Evolutionary conservation across 2,888 invertebrate genomes (phyloP).

Genomic region (Eristalinus aeneus): DNA sequence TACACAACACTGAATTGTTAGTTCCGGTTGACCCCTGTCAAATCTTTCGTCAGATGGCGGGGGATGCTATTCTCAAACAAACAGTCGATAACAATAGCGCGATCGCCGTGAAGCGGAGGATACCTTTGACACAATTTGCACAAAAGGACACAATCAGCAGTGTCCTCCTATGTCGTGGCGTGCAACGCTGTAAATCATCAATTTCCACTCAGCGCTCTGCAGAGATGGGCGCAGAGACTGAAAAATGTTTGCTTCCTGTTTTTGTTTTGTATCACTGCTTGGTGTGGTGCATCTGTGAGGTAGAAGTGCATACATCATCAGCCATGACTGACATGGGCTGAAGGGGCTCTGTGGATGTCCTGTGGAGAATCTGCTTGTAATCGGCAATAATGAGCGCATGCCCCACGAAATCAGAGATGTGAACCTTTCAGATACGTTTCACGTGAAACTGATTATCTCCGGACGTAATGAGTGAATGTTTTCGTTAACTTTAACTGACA

Average conservation of each 20-base stretch:
- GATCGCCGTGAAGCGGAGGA: constrained; percentile 46
- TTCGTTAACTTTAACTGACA: not conserved
- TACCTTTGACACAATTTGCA: constrained; percentile 40
- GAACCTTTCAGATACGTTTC: not conserved
- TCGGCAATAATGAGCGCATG: constrained; percentile 54
- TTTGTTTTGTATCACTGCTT: not conserved
- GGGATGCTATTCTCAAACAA: not conserved
- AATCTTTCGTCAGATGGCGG: constrained; percentile 28
- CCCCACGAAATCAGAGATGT: constrained; percentile 21
- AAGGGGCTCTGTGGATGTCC: constrained; percentile 18
- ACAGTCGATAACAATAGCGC: constrained; percentile 13
- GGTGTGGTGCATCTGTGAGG: not conserved
- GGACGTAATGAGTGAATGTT: not conserved
- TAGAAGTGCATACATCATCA: not conserved
- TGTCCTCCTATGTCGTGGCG: not conserved
- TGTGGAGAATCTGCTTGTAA: constrained; percentile 39
- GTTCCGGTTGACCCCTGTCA: constrained; percentile 62
- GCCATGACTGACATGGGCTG: not conserved
- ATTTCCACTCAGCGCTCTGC: constrained; percentile 38
- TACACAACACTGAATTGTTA: constrained; percentile 35
- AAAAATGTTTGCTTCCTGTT: not conserved
- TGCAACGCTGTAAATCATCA: constrained; percentile 58
- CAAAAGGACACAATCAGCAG: constrained; percentile 51
- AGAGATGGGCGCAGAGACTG: not conserved
- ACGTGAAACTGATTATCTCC: not conserved